Conservation (phyloP, 2,797 vertebrate genomes). For the Phoebastria nigripes region DNA sequence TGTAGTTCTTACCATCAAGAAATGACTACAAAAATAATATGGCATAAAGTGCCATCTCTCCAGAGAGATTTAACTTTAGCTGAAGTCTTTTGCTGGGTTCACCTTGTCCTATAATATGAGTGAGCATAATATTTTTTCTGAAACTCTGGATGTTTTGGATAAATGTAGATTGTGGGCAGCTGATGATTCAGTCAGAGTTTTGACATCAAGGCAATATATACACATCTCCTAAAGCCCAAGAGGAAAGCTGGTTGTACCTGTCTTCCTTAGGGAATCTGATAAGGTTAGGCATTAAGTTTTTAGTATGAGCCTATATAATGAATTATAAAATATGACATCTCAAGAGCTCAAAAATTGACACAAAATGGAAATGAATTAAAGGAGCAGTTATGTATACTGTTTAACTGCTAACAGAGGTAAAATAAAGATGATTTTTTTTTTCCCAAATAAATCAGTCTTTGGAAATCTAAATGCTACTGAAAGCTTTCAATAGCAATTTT, state of each 20-base stretch:
- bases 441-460: not conserved
- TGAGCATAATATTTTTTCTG: not conserved
- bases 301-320: not conserved
- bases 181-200: not conserved
- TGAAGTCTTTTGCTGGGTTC: not conserved
- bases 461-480: not conserved
- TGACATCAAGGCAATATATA: not conserved
- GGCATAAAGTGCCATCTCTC: not conserved
- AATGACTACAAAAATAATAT: not conserved
- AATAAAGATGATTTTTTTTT: not conserved
- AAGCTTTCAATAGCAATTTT: not conserved
- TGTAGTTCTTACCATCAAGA: not conserved
- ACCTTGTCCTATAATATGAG: not conserved
- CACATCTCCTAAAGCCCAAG: not conserved
- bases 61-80: not conserved
- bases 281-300: not conserved
- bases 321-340: not conserved
- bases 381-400: not conserved
- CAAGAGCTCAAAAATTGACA: not conserved
- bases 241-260: not conserved
- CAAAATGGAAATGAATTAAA: not conserved
- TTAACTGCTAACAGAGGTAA: not conserved
- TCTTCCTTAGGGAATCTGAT: not conserved
- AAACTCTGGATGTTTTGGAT: not conserved
- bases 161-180: not conserved